These are phyloP conservation scores for Listronotus oregonensis DNA, from an alignment of 1,140 invertebrate genomes.

Conservation along the genomic window DNA sequence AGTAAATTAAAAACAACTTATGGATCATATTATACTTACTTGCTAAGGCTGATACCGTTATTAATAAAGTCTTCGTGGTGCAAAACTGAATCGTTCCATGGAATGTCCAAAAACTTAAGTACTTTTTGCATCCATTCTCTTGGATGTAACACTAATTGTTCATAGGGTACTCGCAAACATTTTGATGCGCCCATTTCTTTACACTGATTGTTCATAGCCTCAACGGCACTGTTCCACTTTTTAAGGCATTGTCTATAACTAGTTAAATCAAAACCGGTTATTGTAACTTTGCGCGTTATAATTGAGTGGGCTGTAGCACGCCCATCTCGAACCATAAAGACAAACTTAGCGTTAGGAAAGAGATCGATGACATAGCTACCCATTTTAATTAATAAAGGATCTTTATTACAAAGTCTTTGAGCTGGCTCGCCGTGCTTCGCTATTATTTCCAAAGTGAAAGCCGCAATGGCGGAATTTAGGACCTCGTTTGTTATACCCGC, in stretches of 20 bases:
- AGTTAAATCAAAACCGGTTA: conserved; percentile 94
- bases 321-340: conserved; percentile 96
- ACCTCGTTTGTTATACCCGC: conserved; percentile 93
- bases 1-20: not conserved
- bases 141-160: conserved; percentile 95
- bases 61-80: conserved; percentile 98
- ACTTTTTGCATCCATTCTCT: conserved; percentile 88
- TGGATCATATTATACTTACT: conserved; percentile 66
- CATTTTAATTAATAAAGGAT: conserved; percentile 96
- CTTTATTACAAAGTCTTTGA: conserved; percentile 94
- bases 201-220: conserved; percentile 94
- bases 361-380: conserved; percentile 82
- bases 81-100: conserved; percentile 94
- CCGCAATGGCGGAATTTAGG: conserved; percentile 91
- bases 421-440: conserved; percentile 94
- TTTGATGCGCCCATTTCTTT: conserved; percentile 78
- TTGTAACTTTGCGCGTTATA: conserved; percentile 90
- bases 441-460: conserved; percentile 96
- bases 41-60: conserved; percentile 89
- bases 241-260: conserved; percentile 91
- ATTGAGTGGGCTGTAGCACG: conserved; percentile 97
- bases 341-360: conserved; percentile 89
- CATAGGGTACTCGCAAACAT: conserved; percentile 90
- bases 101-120: conserved; percentile 87
- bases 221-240: conserved; percentile 96